A percentile compares a stretch with the other conserved stretches of the same genome.
These are phyloP conservation scores for Poecilia velifera DNA, from an alignment of 2,797 vertebrate genomes.

Conservation along the genomic window DNA sequence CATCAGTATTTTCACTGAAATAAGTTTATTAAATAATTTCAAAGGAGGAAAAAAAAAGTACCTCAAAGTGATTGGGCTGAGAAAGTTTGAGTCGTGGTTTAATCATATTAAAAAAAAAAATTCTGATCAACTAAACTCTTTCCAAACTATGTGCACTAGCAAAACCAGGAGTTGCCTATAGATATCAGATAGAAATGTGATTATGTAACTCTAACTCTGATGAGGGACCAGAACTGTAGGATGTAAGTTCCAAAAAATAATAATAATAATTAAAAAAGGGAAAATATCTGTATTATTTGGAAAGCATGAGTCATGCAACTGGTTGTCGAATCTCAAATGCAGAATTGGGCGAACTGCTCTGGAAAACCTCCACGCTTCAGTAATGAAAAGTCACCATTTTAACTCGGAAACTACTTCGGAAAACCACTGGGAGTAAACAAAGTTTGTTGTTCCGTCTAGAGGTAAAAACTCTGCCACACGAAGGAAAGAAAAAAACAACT, in stretches of 20 bases:
- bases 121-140: neutral
- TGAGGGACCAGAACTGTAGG: neutral
- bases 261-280: too few species aligned
- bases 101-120: neutral
- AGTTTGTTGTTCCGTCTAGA: slow-evolving; percentile 2
- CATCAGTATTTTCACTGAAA: neutral
- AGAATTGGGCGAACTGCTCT: neutral
- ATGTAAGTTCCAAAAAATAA: neutral
- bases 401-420: neutral
- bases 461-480: neutral
- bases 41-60: neutral
- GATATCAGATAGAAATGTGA: neutral
- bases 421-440: slow-evolving; percentile 2
- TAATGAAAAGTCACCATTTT: neutral
- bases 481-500: neutral
- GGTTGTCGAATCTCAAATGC: neutral
- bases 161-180: neutral
- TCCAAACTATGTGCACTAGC: neutral
- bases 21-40: neutral
- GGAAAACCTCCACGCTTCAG: neutral
- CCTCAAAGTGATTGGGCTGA: neutral
- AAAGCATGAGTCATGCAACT: neutral
- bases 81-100: neutral
- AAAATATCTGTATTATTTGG: neutral
- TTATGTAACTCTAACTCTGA: neutral